A percentile compares a stretch with the other conserved stretches of the same genome.
Evolutionary conservation across 2,113 vertebrate species (phyloP).

Genomic region (Chaetodon auriga): DNA sequence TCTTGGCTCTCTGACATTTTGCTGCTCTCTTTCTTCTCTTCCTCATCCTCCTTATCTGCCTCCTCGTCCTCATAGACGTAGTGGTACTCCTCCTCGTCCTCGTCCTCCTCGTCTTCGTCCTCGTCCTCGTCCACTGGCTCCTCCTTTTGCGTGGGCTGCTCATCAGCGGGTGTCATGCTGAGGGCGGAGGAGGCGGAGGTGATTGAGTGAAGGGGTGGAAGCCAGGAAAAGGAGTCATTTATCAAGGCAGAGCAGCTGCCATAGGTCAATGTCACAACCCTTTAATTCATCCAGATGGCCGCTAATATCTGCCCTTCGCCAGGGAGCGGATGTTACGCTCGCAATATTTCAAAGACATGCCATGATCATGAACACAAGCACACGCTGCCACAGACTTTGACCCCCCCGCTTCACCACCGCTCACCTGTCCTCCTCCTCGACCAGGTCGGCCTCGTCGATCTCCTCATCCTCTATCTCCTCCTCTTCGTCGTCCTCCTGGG

Average conservation of each 20-base stretch:
- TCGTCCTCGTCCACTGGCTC: constrained; percentile 81
- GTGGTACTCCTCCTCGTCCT: constrained; percentile 86
- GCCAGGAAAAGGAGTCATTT: constrained; percentile 60
- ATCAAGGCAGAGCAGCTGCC: constrained; percentile 68
- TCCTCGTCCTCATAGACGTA: constrained; percentile 91
- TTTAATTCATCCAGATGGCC: constrained; percentile 71
- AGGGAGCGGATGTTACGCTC: neutral
- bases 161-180: constrained; percentile 88
- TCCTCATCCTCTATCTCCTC: constrained; percentile 82
- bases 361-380: constrained; percentile 6
- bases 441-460: constrained; percentile 63
- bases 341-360: constrained; percentile 36
- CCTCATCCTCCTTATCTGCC: constrained; percentile 85
- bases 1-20: constrained; percentile 78
- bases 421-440: constrained; percentile 61
- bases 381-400: neutral
- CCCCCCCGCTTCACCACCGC: neutral
- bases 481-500: constrained; percentile 86
- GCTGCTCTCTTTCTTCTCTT: constrained; percentile 87
- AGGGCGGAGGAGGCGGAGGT: constrained; percentile 7
- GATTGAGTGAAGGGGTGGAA: constrained; percentile 49
- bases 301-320: constrained; percentile 45
- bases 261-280: constrained; percentile 66
- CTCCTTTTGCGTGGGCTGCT: constrained; percentile 88
- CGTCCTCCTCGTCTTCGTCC: constrained; percentile 78